Conservation (phyloP, 37 sponge, comb jelly and placozoan species). For the Haliclona indistincta region DNA sequence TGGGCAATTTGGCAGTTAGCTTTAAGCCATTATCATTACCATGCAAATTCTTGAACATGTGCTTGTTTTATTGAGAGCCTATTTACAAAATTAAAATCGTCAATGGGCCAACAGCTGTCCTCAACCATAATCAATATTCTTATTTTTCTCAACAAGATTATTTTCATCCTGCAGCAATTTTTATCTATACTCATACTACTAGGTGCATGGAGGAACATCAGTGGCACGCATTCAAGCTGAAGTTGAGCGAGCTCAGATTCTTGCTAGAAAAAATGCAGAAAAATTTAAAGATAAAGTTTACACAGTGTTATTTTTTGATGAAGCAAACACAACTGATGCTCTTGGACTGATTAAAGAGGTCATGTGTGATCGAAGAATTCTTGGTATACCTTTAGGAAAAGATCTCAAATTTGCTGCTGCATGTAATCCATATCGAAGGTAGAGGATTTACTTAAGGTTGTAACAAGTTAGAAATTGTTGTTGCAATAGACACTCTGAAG, state of each 20-base stretch:
- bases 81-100: no score
- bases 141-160: no score
- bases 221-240: conserved; percentile 48
- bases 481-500: conserved; percentile 39
- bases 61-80: no score
- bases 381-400: conserved; percentile 43
- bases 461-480: neutral
- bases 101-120: no score
- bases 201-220: conserved; percentile 91
- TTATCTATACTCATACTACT: neutral
- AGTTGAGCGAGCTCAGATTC: conserved; percentile 56
- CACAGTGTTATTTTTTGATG: conserved; percentile 34
- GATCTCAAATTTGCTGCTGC: conserved; percentile 81
- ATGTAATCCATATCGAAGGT: conserved; percentile 77
- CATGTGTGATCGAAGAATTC: conserved; percentile 76
- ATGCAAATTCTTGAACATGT: neutral
- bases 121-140: no score
- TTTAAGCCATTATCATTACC: neutral
- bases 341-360: conserved; percentile 82
- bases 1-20: no score
- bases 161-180: neutral
- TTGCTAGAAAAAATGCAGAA: conserved; percentile 47
- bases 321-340: conserved; percentile 13
- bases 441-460: neutral
- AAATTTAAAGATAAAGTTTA: conserved; percentile 53